These are phyloP conservation scores for Furcula furcula DNA, from an alignment of 2,888 invertebrate genomes.

Conservation along the genomic window DNA sequence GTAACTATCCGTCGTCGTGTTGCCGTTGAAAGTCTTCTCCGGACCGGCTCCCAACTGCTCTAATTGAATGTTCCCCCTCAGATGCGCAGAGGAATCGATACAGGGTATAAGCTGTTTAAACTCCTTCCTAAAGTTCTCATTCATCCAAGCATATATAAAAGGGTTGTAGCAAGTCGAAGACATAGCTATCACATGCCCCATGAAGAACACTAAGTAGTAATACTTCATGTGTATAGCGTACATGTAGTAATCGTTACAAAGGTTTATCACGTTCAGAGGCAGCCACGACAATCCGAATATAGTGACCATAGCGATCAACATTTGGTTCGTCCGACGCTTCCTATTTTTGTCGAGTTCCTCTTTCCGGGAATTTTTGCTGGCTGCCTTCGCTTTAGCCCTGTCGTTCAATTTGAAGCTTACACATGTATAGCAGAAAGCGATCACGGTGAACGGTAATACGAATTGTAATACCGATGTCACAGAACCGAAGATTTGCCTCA, in stretches of 20 bases:
- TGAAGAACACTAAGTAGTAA: constrained; percentile 94
- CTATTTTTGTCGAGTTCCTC: constrained; percentile 95
- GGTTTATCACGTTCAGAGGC: constrained; percentile 94
- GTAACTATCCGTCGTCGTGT: constrained; percentile 86
- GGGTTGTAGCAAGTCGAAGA: constrained; percentile 98
- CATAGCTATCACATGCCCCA: constrained; percentile 96
- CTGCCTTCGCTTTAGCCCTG: constrained; percentile 91
- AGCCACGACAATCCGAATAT: constrained; percentile 98
- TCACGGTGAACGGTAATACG: constrained; percentile 95
- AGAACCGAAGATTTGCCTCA: constrained; percentile 91
- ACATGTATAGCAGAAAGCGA: constrained; percentile 96
- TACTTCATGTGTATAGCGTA: constrained; percentile 89
- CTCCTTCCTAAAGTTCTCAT: constrained; percentile 97
- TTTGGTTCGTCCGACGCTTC: constrained; percentile 95
- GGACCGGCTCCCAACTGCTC: constrained; percentile 82
- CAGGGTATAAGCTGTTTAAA: constrained; percentile 90
- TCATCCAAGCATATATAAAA: constrained; percentile 98
- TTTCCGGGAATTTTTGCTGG: constrained; percentile 90
- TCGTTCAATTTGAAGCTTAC: constrained; percentile 94
- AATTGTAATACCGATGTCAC: constrained; percentile 96
- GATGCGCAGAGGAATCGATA: constrained; percentile 76
- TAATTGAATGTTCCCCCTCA: constrained; percentile 63
- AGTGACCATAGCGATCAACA: constrained; percentile 98
- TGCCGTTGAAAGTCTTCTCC: constrained; percentile 89
- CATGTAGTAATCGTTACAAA: constrained; percentile 90